A percentile compares a stretch with the other conserved stretches of the same genome.
These are phyloP conservation scores for Scyliorhinus canicula DNA, from an alignment of 2,797 vertebrate genomes.

Conservation along the genomic window DNA sequence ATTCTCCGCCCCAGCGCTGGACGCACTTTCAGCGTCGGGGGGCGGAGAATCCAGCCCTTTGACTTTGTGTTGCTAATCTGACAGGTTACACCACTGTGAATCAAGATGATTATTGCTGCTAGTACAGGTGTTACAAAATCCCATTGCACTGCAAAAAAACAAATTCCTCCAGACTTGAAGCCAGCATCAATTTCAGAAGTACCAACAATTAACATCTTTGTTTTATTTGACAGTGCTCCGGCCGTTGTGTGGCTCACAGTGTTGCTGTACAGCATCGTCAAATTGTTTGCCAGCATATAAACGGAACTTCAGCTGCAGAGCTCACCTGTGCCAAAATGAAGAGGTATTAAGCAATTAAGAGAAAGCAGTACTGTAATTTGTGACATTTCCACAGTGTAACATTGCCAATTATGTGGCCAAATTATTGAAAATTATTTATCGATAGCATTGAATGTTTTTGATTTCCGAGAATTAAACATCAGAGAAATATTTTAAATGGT, in stretches of 20 bases:
- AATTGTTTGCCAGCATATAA: slow-evolving; percentile 60
- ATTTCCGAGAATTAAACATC: neutral
- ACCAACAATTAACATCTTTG: slow-evolving; percentile 8
- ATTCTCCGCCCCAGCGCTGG: too few species aligned
- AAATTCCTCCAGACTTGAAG: neutral
- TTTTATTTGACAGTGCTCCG: slow-evolving; percentile 64
- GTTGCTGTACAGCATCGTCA: slow-evolving; percentile 59
- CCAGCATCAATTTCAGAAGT: neutral
- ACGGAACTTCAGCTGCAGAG: slow-evolving; percentile 56
- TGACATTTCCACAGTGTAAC: neutral
- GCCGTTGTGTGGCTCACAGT: slow-evolving; percentile 58
- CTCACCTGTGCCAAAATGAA: slow-evolving; percentile 59
- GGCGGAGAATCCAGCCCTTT: too few species aligned
- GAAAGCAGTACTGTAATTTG: neutral
- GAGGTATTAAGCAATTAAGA: slow-evolving; percentile 60
- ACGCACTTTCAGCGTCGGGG: too few species aligned
- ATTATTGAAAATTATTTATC: neutral
- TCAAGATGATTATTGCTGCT: neutral
- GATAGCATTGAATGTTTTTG: neutral
- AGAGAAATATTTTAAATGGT: neutral
- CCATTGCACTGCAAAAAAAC: neutral
- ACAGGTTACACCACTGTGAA: neutral
- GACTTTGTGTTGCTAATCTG: neutral
- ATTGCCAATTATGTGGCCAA: neutral
- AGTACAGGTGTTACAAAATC: neutral